Percentiles rank a stretch among this genome's conserved stretches.
Conservation (phyloP, 2,113 vertebrate species). For the Dunckerocampus dactyliophorus region DNA sequence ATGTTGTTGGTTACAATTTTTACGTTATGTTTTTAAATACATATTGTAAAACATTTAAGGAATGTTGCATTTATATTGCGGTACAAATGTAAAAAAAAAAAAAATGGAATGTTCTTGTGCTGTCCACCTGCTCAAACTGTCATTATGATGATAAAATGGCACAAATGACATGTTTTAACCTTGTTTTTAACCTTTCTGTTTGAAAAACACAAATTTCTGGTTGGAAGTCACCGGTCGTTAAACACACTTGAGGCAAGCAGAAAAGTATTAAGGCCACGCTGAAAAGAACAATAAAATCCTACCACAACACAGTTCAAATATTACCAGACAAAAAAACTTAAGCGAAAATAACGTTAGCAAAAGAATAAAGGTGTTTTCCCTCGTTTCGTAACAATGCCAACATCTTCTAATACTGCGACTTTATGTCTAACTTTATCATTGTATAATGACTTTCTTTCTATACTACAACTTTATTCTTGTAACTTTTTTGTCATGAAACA, state of each 20-base stretch:
- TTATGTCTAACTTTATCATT: no score
- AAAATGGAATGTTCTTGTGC: constrained; percentile 31
- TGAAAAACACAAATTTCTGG: not conserved
- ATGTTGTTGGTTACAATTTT: not conserved
- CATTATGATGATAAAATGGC: constrained; percentile 35
- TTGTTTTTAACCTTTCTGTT: not conserved
- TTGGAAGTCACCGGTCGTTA: not conserved
- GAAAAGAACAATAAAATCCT: no score
- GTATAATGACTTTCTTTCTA: no score
- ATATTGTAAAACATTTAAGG: constrained; percentile 22
- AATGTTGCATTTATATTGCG: constrained; percentile 30
- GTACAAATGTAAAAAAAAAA: constrained; percentile 9
- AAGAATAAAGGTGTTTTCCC: no score
- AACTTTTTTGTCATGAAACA: no score
- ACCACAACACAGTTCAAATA: no score
- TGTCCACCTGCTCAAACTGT: constrained; percentile 1
- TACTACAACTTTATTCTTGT: no score
- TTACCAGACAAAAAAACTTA: no score
- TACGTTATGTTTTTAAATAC: constrained; percentile 14
- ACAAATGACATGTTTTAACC: constrained; percentile 6
- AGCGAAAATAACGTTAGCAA: no score
- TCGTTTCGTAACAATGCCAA: no score
- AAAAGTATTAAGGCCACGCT: no score
- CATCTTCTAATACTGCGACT: no score
- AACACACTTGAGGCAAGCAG: not conserved